Conservation (phyloP, 2,888 invertebrate genomes). For the Conchocele bisecta region DNA sequence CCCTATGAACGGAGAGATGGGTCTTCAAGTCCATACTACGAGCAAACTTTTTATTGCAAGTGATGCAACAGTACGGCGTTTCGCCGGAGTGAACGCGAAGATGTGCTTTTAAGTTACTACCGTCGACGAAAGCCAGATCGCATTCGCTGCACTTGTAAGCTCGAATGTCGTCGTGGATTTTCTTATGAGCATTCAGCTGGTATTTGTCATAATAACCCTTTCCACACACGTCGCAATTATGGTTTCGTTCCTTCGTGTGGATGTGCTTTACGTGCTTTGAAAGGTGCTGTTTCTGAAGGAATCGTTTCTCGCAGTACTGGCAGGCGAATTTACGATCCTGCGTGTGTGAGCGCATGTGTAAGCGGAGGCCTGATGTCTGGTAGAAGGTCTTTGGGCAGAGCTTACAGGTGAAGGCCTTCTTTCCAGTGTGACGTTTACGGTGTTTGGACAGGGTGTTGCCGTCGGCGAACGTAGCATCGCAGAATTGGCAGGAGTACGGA, state of each 20-base stretch:
- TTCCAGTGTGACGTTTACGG: neutral
- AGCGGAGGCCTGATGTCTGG: neutral
- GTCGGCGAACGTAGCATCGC: neutral
- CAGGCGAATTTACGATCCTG: slow-evolving; percentile 6
- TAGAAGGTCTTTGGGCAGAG: slow-evolving; percentile 3
- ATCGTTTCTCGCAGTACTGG: neutral
- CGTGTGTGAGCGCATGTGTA: neutral
- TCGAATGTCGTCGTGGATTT: neutral
- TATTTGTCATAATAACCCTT: neutral
- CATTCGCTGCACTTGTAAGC: slow-evolving; percentile 9
- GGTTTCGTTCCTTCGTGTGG: neutral
- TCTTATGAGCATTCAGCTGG: neutral
- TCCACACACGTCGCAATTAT: neutral
- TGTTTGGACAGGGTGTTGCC: neutral
- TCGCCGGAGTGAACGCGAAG: slow-evolving; percentile 2
- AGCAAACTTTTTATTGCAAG: slow-evolving; percentile 7
- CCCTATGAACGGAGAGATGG: neutral
- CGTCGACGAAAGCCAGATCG: neutral
- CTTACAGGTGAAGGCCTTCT: neutral
- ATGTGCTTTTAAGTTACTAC: slow-evolving; percentile 1
- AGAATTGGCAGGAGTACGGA: neutral
- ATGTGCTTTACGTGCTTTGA: slow-evolving; percentile 1
- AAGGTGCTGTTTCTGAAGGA: slow-evolving; percentile 5
- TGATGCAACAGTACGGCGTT: neutral
- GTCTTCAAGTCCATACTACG: neutral